A percentile compares a stretch with the other conserved stretches of the same genome.
Conservation (phyloP, 2,113 vertebrate genomes). For the Diadophis punctatus region DNA sequence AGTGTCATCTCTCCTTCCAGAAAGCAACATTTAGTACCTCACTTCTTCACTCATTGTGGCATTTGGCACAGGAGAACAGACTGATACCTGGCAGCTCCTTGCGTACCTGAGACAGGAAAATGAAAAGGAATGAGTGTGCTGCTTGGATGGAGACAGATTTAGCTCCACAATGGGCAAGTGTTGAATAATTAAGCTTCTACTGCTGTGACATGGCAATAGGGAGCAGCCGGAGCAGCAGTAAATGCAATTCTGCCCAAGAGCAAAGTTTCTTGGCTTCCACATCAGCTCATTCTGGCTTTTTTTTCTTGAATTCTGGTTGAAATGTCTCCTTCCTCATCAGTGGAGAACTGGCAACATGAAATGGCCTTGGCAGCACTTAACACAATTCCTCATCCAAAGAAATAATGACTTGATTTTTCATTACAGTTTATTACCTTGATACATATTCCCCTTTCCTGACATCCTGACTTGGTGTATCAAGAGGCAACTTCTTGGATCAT, state of each 20-base stretch:
- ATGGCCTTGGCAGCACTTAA: background rate
- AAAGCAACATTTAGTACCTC: background rate
- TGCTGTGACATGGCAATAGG: background rate
- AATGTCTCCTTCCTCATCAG: background rate
- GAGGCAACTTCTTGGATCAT: background rate
- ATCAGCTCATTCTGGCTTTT: background rate
- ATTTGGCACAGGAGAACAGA: background rate
- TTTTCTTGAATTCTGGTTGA: background rate
- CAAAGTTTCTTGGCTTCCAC: background rate
- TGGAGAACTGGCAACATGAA: background rate
- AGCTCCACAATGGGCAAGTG: background rate
- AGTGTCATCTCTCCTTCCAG: background rate
- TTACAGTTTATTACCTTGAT: background rate
- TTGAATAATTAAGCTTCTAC: background rate
- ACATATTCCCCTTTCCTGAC: background rate
- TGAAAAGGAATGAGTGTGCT: background rate
- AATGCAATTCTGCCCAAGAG: background rate
- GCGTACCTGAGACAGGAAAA: background rate
- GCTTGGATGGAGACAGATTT: background rate
- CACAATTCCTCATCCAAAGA: background rate
- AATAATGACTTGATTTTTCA: conserved; percentile 3
- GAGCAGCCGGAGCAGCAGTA: background rate
- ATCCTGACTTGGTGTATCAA: background rate
- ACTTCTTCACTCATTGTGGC: background rate
- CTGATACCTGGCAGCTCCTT: background rate